Percentiles rank a stretch among this genome's conserved stretches.
Evolutionary conservation across 2,113 vertebrate genomes (phyloP).

Genomic region (Cnemophilus loriae): DNA sequence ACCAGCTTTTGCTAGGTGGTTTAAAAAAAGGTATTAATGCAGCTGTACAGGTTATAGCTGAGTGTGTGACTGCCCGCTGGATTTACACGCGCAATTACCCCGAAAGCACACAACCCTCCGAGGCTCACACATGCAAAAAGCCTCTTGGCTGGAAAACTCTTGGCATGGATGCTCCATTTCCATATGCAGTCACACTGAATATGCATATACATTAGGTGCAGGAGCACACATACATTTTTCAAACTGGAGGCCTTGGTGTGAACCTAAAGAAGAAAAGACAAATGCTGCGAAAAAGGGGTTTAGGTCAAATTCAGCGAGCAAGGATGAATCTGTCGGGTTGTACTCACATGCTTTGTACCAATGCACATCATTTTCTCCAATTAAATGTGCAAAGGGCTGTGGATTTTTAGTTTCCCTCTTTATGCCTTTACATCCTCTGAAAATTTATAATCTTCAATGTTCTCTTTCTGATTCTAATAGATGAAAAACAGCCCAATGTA

Average conservation of each 20-base stretch:
- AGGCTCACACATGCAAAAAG: not conserved
- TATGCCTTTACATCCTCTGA: not conserved
- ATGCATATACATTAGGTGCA: constrained; percentile 27
- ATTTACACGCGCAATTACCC: not conserved
- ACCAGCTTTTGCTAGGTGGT: not conserved
- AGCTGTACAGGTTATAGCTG: not conserved
- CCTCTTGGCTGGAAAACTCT: constrained; percentile 22
- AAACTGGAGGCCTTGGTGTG: not conserved
- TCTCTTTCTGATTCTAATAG: not conserved
- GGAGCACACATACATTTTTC: not conserved
- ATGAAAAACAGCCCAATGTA: not conserved
- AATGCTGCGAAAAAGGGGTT: not conserved
- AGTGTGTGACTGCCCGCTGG: not conserved
- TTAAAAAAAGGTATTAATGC: not conserved
- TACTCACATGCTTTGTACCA: not conserved
- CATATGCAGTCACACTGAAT: constrained; percentile 16
- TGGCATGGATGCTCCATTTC: constrained; percentile 32
- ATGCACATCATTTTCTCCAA: not conserved
- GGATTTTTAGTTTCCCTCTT: constrained; percentile 28
- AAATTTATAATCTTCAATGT: not conserved
- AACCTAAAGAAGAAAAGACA: constrained; percentile 50
- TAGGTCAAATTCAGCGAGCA: not conserved
- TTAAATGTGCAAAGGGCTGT: not conserved
- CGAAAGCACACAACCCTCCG: not conserved
- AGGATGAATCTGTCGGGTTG: not conserved